phyloP scores from a whole-genome alignment of 2,113 vertebrate species.

The Progne subis region DNA sequence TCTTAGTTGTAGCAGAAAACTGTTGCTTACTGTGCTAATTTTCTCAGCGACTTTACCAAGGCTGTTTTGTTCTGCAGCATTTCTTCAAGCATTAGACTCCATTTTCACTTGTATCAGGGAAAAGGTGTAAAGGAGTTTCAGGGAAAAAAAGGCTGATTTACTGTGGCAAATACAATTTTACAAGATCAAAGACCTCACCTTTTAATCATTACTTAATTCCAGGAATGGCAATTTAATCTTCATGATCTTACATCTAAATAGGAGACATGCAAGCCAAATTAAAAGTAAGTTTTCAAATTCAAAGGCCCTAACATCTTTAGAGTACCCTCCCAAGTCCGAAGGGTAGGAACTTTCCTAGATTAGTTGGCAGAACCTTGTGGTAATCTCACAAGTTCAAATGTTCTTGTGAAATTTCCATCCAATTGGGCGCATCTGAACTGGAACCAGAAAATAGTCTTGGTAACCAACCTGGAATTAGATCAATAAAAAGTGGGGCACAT shows the following conservation, averaged over 20 bases:
- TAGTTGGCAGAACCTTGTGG: conserved; percentile 41
- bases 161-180: background rate
- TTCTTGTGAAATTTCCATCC: conserved; percentile 56
- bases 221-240: background rate
- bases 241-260: background rate
- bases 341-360: conserved; percentile 13
- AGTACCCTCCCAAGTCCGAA: background rate
- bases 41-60: background rate
- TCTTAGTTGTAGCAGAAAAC: background rate
- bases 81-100: background rate
- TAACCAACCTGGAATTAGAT: conserved; percentile 51
- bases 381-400: conserved; percentile 22
- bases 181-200: background rate
- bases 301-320: background rate
- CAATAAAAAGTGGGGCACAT: conserved; percentile 23
- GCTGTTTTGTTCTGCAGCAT: background rate
- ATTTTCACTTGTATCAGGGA: background rate
- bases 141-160: background rate
- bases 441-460: conserved; percentile 53
- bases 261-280: background rate
- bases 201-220: background rate
- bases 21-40: background rate
- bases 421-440: conserved; percentile 60
- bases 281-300: background rate
- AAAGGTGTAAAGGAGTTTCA: background rate